Evolutionary conservation across 2,888 invertebrate genomes (phyloP).

Genomic region (Caenorhabditis angaria): DNA sequence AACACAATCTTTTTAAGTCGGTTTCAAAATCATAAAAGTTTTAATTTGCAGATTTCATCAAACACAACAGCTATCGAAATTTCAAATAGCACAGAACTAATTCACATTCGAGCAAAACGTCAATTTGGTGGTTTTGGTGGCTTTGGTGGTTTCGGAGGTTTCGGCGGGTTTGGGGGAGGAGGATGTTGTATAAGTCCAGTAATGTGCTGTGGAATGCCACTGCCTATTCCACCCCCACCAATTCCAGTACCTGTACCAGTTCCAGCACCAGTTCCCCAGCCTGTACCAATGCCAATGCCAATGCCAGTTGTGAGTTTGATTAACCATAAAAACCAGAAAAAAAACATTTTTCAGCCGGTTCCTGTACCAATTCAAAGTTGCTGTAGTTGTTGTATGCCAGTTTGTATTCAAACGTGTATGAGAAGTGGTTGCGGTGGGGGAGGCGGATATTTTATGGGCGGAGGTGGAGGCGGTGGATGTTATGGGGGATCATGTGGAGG

Average conservation of each 20-base stretch:
- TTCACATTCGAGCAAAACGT: constrained; percentile 47
- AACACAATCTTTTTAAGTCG: too few species aligned
- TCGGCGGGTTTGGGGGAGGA: constrained; percentile 45
- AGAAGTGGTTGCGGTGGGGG: constrained; percentile 29
- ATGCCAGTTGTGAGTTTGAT: constrained; percentile 25
- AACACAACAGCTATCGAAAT: constrained; percentile 13
- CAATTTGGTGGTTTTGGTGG: constrained; percentile 26
- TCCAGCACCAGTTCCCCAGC: constrained; percentile 31
- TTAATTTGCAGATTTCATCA: constrained; percentile 4
- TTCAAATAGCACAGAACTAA: neutral
- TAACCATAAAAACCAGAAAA: neutral
- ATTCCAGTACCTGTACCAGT: constrained; percentile 43
- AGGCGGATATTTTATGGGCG: constrained; percentile 11
- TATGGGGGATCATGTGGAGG: constrained; percentile 30
- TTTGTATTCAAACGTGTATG: constrained; percentile 62
- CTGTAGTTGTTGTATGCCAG: constrained; percentile 62
- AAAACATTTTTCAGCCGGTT: constrained; percentile 32
- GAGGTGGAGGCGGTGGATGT: constrained; percentile 33
- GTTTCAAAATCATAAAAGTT: too few species aligned
- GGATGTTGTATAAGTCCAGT: constrained; percentile 45
- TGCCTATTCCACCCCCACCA: constrained; percentile 38
- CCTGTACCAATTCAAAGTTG: constrained; percentile 45
- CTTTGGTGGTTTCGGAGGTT: constrained; percentile 27
- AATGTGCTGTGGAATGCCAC: constrained; percentile 49
- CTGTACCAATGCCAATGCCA: constrained; percentile 41